Evolutionary conservation across 2,888 invertebrate genomes (phyloP).

Genomic region (Limnephilus auricula): DNA sequence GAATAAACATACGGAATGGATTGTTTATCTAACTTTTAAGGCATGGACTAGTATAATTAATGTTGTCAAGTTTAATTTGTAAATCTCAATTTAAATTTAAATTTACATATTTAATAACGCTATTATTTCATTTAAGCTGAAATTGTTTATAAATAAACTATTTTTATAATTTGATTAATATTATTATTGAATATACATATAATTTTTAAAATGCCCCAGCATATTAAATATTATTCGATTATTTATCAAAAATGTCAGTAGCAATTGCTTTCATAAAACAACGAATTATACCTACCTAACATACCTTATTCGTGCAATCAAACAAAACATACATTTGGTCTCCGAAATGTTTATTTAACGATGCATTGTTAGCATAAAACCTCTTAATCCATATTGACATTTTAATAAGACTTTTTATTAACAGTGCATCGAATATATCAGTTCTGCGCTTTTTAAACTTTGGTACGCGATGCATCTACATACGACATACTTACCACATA

Average conservation of each 20-base stretch:
- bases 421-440: not conserved
- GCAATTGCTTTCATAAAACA: not conserved
- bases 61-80: no score
- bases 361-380: conserved; percentile 9
- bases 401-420: not conserved
- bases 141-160: no score
- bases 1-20: not conserved
- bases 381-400: conserved; percentile 16
- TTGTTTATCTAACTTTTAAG: not conserved
- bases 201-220: no score
- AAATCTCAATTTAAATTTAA: no score
- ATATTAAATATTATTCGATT: no score
- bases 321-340: not conserved
- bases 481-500: no score
- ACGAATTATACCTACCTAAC: not conserved
- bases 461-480: not conserved
- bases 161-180: no score
- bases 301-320: not conserved
- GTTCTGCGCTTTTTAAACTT: not conserved
- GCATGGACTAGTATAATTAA: no score
- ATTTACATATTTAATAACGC: no score
- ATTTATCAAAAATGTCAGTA: no score
- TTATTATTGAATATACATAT: no score
- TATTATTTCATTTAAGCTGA: no score
- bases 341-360: not conserved